A percentile compares a stretch with the other conserved stretches of the same genome.
Conservation (phyloP, 2,888 invertebrate genomes). For the Molanna angustata region DNA sequence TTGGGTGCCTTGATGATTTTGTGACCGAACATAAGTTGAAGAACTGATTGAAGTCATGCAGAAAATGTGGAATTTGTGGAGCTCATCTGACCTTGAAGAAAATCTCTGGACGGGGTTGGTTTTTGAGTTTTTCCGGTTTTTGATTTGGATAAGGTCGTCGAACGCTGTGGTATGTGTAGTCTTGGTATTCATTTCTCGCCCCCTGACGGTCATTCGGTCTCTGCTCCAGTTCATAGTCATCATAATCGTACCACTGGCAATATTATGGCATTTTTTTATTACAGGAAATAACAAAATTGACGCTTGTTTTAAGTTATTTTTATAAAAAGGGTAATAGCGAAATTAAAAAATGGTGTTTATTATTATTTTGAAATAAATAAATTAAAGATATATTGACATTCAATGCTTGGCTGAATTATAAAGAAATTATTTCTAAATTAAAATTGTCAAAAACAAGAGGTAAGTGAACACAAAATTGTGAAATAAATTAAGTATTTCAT, state of each 20-base stretch:
- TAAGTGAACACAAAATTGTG: too few species aligned
- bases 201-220: slow-evolving; percentile 29
- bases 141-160: slow-evolving; percentile 44
- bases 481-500: too few species aligned
- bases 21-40: too few species aligned
- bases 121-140: slow-evolving; percentile 30
- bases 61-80: too few species aligned
- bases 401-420: too few species aligned
- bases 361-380: background rate
- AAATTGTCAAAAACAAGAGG: too few species aligned
- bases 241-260: slow-evolving; percentile 26
- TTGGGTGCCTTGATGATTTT: too few species aligned
- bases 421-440: too few species aligned
- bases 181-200: slow-evolving; percentile 34
- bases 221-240: slow-evolving; percentile 28
- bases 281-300: background rate
- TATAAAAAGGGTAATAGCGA: too few species aligned
- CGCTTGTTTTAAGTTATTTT: too few species aligned
- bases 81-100: slow-evolving; percentile 54
- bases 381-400: background rate
- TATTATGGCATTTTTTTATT: background rate
- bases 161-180: slow-evolving; percentile 56
- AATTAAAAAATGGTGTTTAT: background rate
- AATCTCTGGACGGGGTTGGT: slow-evolving; percentile 54
- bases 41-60: too few species aligned